Percentiles rank a stretch among this genome's conserved stretches.
Evolutionary conservation across 2,888 invertebrate genomes (phyloP).

Genomic region (Tenthredo distinguenda): DNA sequence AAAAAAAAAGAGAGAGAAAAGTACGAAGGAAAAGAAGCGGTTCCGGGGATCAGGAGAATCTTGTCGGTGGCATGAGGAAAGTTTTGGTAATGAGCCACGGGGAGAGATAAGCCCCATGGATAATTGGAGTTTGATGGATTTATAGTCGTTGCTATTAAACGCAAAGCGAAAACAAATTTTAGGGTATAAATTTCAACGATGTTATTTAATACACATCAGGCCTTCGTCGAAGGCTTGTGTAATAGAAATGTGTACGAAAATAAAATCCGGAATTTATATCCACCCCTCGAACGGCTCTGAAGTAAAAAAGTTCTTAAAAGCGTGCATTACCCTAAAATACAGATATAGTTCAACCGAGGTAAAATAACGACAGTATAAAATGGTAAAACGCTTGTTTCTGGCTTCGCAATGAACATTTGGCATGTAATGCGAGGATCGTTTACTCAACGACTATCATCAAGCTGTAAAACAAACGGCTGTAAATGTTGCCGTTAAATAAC

Average conservation of each 20-base stretch:
- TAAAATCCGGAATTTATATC: background rate
- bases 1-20: background rate
- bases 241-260: background rate
- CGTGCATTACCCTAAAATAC: background rate
- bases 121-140: conserved; percentile 41
- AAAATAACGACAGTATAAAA: background rate
- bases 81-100: conserved; percentile 25
- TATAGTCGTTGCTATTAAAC: conserved; percentile 9
- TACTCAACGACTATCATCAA: background rate
- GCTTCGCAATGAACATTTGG: background rate
- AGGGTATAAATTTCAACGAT: background rate
- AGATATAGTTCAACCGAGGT: background rate
- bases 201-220: background rate
- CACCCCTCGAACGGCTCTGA: background rate
- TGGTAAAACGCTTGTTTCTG: background rate
- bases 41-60: conserved; percentile 1
- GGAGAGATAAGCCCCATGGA: background rate
- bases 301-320: background rate
- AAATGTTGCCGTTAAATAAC: background rate
- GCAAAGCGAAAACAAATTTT: background rate
- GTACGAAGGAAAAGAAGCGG: background rate
- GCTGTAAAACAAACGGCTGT: background rate
- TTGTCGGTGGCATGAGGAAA: conserved; percentile 19
- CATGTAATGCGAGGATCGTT: background rate
- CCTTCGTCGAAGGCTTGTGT: background rate